Percentiles rank a stretch among this genome's conserved stretches.
Conservation (phyloP, 2,888 invertebrate species). For the Metellina segmentata region DNA sequence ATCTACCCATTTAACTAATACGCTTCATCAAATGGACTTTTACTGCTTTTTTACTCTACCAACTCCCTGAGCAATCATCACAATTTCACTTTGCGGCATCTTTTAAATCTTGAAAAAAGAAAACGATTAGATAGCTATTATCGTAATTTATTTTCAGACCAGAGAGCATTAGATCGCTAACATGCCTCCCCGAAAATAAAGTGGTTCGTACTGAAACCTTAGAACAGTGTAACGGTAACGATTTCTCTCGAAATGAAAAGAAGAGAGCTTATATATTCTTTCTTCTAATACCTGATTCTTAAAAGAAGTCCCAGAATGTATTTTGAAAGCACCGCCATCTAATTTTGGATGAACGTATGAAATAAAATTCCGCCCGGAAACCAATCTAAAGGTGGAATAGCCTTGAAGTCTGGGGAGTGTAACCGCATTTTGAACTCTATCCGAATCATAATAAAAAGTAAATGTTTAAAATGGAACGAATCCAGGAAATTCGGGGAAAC, state of each 20-base stretch:
- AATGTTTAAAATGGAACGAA: constrained; percentile 14
- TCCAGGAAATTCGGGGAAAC: neutral
- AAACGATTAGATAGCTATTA: constrained; percentile 56
- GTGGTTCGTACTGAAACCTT: constrained; percentile 10
- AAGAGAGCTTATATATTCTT: constrained; percentile 1
- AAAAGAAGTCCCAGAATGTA: constrained; percentile 43
- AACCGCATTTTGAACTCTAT: constrained; percentile 51
- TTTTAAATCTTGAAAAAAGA: constrained; percentile 33
- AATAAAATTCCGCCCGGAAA: constrained; percentile 12
- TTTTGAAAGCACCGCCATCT: constrained; percentile 53
- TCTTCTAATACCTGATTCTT: constrained; percentile 17
- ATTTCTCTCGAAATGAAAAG: constrained; percentile 28
- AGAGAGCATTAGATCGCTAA: constrained; percentile 48
- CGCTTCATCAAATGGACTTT: neutral
- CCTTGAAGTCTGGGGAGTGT: constrained; percentile 22
- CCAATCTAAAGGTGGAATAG: constrained; percentile 17
- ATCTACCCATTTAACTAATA: neutral
- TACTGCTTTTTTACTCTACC: neutral
- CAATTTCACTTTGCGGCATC: constrained; percentile 3
- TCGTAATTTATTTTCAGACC: constrained; percentile 57
- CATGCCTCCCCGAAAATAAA: constrained; percentile 35
- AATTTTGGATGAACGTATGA: constrained; percentile 16
- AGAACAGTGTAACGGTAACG: constrained; percentile 39
- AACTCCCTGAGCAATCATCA: neutral
- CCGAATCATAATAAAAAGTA: constrained; percentile 39